Base-by-base conservation (phyloP, 1,140 invertebrate genomes). In the Leptinotarsa defecta region DNA sequence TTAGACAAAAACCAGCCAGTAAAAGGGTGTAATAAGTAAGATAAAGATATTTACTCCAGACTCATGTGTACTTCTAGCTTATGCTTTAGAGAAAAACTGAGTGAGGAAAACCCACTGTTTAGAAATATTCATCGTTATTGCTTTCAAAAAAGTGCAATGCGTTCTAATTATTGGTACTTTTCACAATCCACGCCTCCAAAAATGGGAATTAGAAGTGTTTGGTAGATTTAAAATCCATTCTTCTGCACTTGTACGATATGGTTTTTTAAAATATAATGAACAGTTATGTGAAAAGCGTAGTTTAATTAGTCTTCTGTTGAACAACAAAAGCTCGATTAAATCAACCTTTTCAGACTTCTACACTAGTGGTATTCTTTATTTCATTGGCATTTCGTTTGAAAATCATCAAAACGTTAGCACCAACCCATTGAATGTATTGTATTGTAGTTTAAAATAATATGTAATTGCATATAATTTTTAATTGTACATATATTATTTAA, bases 331-430 rank as follows among this genome's bases (percentile, higher is more conserved):
- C 19, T 65, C 48, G 52, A 73, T 61, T 49, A 76, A 72, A 73
- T 68, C 67, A 27, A 77, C 61, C 77, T 57, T 80, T 80, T 72
- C 76, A 75, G 79, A 79, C 80, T 81, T 81, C 79, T 81, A 79
- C 79, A 74, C 79, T 81, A 81, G 80, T 77, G 78, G 78, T 78
- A 79, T 79, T 79, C 64, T 43, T 62, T 62, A 24, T 69, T 48
- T 77, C n/a, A 70, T 71, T 73, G 20, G 22, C 62, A 74, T 76
- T 74, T 63, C 62, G 70, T 68, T 79, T 72, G 74, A 64, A 76
- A 79, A 70, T 79, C 68, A 74, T 71, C 27, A 69, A 69, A 48
- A 48, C 68, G 68, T 69, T 48, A 69, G 68, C 49, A 57, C 70
- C 70, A n/a, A 20, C 70, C 57, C 70, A 72, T 22, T 72, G 70